A percentile compares a stretch with the other conserved stretches of the same genome.
These are phyloP conservation scores for Phoxinus dragarum DNA, from an alignment of 2,797 vertebrate genomes.

Conservation along the genomic window DNA sequence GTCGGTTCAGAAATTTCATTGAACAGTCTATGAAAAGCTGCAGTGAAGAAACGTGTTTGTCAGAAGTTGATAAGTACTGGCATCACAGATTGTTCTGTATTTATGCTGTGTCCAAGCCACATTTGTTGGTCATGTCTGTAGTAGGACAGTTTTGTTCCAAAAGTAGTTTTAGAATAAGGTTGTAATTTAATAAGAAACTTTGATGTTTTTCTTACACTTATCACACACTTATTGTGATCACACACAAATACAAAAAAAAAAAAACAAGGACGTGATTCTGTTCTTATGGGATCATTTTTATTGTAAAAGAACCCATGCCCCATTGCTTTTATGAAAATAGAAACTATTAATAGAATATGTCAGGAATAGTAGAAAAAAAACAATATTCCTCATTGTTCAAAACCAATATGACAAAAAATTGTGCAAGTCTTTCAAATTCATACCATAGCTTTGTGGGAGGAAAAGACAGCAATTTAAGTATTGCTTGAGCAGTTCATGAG, in stretches of 20 bases:
- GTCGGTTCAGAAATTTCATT: not conserved
- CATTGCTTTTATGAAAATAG: constrained; percentile 48
- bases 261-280: not conserved
- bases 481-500: not conserved
- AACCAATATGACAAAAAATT: not conserved
- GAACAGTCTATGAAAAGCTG: not conserved
- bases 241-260: constrained; percentile 5
- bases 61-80: not conserved
- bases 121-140: not conserved
- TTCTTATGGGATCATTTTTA: constrained; percentile 3
- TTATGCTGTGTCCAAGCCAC: not conserved
- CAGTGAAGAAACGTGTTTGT: not conserved
- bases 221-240: no score
- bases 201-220: not conserved
- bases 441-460: not conserved
- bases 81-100: constrained; percentile 1
- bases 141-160: not conserved
- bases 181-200: not conserved
- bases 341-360: not conserved
- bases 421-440: not conserved
- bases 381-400: not conserved
- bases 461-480: not conserved
- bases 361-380: not conserved
- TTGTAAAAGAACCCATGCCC: constrained; percentile 35
- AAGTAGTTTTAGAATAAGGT: not conserved